These are phyloP conservation scores for Cladopsammia gracilis DNA, from an alignment of 64 coral and sea anemone genomes.

Conservation along the genomic window DNA sequence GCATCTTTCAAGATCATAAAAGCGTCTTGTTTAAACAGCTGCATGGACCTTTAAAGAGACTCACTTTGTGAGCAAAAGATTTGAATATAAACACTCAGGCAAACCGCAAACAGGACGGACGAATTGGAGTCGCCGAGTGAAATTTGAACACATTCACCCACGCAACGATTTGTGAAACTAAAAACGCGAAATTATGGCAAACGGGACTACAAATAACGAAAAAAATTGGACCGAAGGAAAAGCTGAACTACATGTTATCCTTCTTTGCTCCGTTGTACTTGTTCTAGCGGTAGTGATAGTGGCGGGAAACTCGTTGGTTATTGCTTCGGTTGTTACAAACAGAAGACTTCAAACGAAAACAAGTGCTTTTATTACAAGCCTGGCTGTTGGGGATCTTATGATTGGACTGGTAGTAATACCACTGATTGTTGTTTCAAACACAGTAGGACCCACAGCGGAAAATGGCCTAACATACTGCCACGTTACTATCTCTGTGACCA, in stretches of 20 bases:
- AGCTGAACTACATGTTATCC: slow-evolving; percentile 58
- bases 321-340: slow-evolving; percentile 83
- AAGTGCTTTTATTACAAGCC: slow-evolving; percentile 89
- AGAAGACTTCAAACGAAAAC: slow-evolving; percentile 89
- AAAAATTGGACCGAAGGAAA: background rate
- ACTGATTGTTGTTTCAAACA: slow-evolving; percentile 88
- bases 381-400: slow-evolving; percentile 86
- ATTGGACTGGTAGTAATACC: slow-evolving; percentile 87
- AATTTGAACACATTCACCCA: background rate
- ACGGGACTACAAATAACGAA: background rate
- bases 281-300: slow-evolving; percentile 73
- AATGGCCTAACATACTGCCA: slow-evolving; percentile 79
- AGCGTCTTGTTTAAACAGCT: slow-evolving; percentile 41
- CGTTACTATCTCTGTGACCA: slow-evolving; percentile 84
- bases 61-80: background rate
- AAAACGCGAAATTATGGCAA: background rate
- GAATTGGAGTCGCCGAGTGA: background rate
- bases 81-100: slow-evolving; percentile 8
- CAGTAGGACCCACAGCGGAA: slow-evolving; percentile 56
- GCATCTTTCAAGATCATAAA: background rate
- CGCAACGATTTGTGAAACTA: background rate
- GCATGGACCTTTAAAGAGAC: background rate
- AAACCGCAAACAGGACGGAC: background rate
- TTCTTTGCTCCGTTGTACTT: slow-evolving; percentile 50
- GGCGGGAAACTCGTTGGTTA: slow-evolving; percentile 84